phyloP scores from a whole-genome alignment of 2,888 invertebrate species.

The Ephialtes manifestator region DNA sequence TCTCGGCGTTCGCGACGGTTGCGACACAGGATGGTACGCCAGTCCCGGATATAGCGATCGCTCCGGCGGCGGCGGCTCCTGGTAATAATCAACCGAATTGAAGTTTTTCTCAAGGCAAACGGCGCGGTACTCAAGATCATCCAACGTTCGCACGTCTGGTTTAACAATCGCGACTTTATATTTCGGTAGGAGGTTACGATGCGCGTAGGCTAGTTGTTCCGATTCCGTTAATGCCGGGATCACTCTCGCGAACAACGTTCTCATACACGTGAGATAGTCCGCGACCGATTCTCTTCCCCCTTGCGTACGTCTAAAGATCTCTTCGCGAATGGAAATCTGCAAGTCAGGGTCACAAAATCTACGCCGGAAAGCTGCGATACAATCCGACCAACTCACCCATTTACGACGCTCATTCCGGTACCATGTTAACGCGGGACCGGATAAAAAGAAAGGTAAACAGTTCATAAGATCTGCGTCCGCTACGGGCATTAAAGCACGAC shows the following conservation, averaged over 20 bases:
- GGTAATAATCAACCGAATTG: not conserved
- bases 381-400: not conserved
- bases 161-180: no score
- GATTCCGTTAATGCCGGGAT: not conserved
- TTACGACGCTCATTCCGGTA: not conserved
- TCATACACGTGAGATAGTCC: not conserved
- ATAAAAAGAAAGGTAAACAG: not conserved
- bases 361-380: not conserved
- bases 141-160: not conserved
- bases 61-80: not conserved
- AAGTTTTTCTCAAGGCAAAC: not conserved
- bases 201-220: not conserved
- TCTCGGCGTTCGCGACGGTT: not conserved
- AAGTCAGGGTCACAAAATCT: no score
- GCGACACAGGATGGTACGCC: not conserved
- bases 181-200: not conserved
- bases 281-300: not conserved
- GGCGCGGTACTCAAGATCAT: not conserved
- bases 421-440: not conserved
- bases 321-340: no score
- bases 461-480: not conserved
- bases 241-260: not conserved
- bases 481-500: not conserved
- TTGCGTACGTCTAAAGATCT: no score
- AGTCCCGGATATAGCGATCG: not conserved